Evolutionary conservation across 2,797 vertebrate species (phyloP).

Genomic region (Sphenodon punctatus): DNA sequence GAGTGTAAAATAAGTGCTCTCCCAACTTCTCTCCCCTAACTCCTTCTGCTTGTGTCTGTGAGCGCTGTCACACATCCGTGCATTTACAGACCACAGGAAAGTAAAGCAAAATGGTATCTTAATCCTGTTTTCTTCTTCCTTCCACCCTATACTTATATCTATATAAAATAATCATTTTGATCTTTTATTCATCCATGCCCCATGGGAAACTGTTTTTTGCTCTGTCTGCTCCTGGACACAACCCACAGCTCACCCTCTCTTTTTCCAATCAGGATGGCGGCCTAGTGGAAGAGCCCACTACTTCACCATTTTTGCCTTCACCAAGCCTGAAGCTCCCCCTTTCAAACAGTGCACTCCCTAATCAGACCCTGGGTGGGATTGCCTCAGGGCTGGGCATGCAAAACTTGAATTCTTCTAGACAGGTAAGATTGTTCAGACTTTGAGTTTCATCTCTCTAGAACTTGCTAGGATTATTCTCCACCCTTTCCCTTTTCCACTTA

Average conservation of each 20-base stretch:
- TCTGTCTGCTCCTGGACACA: conserved; percentile 52
- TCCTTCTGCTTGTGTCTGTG: conserved; percentile 3
- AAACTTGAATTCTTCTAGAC: conserved; percentile 99
- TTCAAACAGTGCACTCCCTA: conserved; percentile 96
- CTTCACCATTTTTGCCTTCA: conserved; percentile 99
- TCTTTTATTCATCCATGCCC: conserved; percentile 39
- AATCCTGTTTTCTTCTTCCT: conserved; percentile 71
- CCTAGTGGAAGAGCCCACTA: conserved; percentile 93
- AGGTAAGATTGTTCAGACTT: conserved; percentile 80
- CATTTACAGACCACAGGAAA: conserved; percentile 2
- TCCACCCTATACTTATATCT: conserved; percentile 63
- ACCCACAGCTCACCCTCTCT: conserved; percentile 79
- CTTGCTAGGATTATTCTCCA: too few relatives aligned
- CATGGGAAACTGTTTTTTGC: conserved; percentile 63
- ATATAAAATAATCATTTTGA: conserved; percentile 31
- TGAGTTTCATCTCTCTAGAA: conserved; percentile 10
- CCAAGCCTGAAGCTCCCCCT: conserved; percentile 98
- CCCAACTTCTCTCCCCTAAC: too few relatives aligned
- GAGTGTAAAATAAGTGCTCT: background rate
- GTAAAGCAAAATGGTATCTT: conserved; percentile 45
- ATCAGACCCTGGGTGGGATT: conserved; percentile 94
- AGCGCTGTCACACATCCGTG: background rate
- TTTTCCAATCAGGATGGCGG: conserved; percentile 89
- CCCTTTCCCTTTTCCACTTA: rapidly evolving
- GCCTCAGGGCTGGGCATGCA: conserved; percentile 97